Percentiles rank a stretch among this genome's conserved stretches.
phyloP scores from a whole-genome alignment of 2,888 invertebrate genomes.

The Ceratothoa steindachneri region DNA sequence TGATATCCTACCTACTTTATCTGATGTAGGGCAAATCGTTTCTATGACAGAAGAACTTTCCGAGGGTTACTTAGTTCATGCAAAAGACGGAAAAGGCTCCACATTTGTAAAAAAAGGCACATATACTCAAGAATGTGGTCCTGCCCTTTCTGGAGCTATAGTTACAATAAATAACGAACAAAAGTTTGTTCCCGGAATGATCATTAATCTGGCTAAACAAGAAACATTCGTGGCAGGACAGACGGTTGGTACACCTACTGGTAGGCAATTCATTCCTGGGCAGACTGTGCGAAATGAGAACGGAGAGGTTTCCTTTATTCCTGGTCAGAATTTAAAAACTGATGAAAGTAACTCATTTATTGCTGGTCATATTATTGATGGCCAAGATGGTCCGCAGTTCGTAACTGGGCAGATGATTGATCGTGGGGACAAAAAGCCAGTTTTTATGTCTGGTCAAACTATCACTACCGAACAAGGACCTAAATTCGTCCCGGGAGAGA shows the following conservation, averaged over 20 bases:
- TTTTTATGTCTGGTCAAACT: slow-evolving; percentile 67
- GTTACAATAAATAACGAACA: slow-evolving; percentile 23
- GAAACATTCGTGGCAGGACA: slow-evolving; percentile 63
- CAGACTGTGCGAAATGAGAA: slow-evolving; percentile 42
- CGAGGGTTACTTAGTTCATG: slow-evolving; percentile 33
- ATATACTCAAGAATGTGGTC: slow-evolving; percentile 11
- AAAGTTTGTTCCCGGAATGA: slow-evolving; percentile 56
- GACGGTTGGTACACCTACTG: slow-evolving; percentile 60
- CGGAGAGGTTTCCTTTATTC: slow-evolving; percentile 41
- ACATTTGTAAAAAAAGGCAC: slow-evolving; percentile 19
- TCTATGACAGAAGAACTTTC: slow-evolving; percentile 22
- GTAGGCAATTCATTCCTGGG: slow-evolving; percentile 50
- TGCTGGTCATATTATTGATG: slow-evolving; percentile 34
- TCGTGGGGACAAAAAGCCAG: slow-evolving; percentile 51
- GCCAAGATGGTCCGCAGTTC: slow-evolving; percentile 46
- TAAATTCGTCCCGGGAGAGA: slow-evolving; percentile 71
- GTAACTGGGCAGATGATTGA: slow-evolving; percentile 49
- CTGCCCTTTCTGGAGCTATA: slow-evolving; percentile 32
- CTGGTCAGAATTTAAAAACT: slow-evolving; percentile 34
- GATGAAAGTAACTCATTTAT: slow-evolving; percentile 27
- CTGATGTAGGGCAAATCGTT: slow-evolving; percentile 29
- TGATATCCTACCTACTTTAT: slow-evolving; percentile 28
- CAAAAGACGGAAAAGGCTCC: slow-evolving; percentile 24
- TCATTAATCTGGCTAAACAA: slow-evolving; percentile 64
- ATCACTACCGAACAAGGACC: slow-evolving; percentile 66